A percentile compares a stretch with the other conserved stretches of the same genome.
These are phyloP conservation scores for Drosophila crucigera DNA, from an alignment of 2,888 invertebrate species.

Conservation along the genomic window DNA sequence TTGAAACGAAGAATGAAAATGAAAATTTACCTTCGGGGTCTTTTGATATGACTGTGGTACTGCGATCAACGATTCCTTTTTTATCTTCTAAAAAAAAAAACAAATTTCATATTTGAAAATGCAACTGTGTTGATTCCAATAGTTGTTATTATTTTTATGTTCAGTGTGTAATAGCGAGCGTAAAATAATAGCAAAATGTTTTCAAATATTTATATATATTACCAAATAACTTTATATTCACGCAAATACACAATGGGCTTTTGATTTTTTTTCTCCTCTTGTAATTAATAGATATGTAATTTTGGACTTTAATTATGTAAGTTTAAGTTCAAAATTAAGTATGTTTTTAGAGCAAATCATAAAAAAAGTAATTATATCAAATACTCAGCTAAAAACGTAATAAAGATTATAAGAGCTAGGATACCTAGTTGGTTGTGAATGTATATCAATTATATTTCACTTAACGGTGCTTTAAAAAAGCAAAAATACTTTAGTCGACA, in stretches of 20 bases:
- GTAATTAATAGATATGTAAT: not conserved
- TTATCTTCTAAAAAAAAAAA: conserved; percentile 89
- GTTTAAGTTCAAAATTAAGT: not conserved
- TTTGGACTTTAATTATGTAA: conserved; percentile 3
- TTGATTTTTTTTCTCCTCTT: conserved; percentile 1
- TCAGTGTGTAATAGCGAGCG: conserved; percentile 19
- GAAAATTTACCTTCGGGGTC: conserved; percentile 90
- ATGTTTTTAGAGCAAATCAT: not conserved
- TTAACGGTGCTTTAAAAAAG: not conserved
- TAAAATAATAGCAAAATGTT: not conserved
- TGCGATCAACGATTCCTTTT: conserved; percentile 96
- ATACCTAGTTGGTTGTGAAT: not conserved
- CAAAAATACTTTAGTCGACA: not conserved
- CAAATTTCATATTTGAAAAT: conserved; percentile 71
- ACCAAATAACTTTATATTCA: not conserved
- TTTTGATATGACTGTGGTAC: conserved; percentile 97
- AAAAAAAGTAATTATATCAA: not conserved
- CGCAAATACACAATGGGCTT: conserved; percentile 15
- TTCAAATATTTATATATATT: not conserved
- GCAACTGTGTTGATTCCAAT: conserved; percentile 39
- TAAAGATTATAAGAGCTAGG: not conserved
- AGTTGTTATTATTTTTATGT: conserved; percentile 7
- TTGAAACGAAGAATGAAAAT: conserved; percentile 7
- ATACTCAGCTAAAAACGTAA: not conserved
- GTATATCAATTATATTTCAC: not conserved